Base-by-base conservation (phyloP, 2,888 invertebrate species). In the Oscheius sp. region DNA sequence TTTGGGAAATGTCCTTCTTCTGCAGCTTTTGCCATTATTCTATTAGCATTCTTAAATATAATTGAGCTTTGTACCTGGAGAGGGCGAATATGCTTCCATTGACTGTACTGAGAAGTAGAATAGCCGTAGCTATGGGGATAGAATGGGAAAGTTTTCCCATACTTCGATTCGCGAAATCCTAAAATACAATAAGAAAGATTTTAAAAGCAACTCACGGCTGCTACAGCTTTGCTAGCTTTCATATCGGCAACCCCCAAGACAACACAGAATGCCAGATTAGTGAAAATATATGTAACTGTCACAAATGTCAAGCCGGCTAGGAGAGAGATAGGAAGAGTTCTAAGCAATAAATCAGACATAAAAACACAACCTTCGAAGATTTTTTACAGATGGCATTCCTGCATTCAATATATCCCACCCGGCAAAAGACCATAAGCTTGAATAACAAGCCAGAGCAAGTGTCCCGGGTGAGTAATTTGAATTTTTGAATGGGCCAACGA, bases 391-490 rank as follows among this genome's bases (percentile, higher is more conserved):
- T 0, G 67, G 67, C 6, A 48, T 46, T 20, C 67, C 67, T 12
- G 58, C 39, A 23, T 57, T 67, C 12, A 67, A 34, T 17, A 67
- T 46, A 37, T 67, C 67, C 67, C 67, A 67, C 3, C 67, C 67
- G 15, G 67, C 67, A 20, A 34, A 67, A 25, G 45, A 25, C 67
- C 67, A 67, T 45, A 67, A 25, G 15, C 37, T 58, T 6, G n/a
- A 17, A 27, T 67, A 67, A 25, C 33, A 45, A 8, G 57, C 67
- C 33, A 67, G 10, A 5, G 50, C 34, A 5, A 67, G 10, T 20
- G 46, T 17, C 2, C 67, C 58, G 12, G 57, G n/a, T 12, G 17
- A 10, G 8, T 25, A 45, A 29, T 31, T 58, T n/a, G 45, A 42
- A 12, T 48, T 48, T n/a, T 6, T 25, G n/a, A 67, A 58, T 0